Conservation (phyloP, 2,888 invertebrate species). For the Pyrochroa serraticornis region DNA sequence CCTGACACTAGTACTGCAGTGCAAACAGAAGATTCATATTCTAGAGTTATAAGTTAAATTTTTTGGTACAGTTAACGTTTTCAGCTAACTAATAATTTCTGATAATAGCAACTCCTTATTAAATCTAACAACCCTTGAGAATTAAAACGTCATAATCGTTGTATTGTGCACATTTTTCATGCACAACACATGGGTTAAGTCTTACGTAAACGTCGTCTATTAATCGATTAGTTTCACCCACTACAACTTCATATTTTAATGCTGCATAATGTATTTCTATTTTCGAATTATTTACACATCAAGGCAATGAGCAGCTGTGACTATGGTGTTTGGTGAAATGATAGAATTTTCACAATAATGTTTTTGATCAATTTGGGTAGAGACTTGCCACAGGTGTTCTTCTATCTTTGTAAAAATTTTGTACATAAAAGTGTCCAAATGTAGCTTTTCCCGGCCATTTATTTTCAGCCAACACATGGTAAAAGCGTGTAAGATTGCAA, state of each 20-base stretch:
- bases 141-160: constrained; percentile 22
- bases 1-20: constrained; percentile 13
- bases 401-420: too few species aligned
- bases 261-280: background rate
- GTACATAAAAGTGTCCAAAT: too few species aligned
- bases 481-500: too few species aligned
- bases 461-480: too few species aligned
- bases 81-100: background rate
- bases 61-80: background rate
- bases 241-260: background rate
- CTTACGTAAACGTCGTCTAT: too few species aligned
- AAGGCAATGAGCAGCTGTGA: constrained; percentile 31
- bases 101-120: background rate
- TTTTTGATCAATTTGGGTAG: constrained; percentile 17
- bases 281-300: constrained; percentile 8
- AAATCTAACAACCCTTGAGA: constrained; percentile 3
- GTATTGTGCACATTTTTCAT: constrained; percentile 1
- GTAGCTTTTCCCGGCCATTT: too few species aligned
- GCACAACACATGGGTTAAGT: too few species aligned
- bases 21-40: background rate
- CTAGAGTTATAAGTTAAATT: constrained; percentile 14
- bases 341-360: constrained; percentile 30
- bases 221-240: too few species aligned
- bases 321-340: constrained; percentile 9
- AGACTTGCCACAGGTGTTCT: constrained; percentile 32